phyloP scores from a whole-genome alignment of 2,113 vertebrate species.

The Gopherus flavomarginatus region DNA sequence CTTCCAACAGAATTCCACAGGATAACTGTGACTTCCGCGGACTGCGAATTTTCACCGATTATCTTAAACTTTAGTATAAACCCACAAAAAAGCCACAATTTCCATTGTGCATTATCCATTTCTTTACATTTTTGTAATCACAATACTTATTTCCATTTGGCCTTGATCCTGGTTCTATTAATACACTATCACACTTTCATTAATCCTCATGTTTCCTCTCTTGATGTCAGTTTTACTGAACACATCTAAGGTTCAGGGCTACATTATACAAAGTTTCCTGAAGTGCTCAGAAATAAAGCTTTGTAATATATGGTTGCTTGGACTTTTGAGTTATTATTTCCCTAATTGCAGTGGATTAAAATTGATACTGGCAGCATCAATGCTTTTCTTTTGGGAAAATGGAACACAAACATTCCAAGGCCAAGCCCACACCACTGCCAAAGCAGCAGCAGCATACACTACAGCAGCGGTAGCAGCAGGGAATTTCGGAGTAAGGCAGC shows the following conservation, averaged over 20 bases:
- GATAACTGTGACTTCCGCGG: not conserved
- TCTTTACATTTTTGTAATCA: not conserved
- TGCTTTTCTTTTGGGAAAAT: not conserved
- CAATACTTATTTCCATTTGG: not conserved
- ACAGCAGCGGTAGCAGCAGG: not conserved
- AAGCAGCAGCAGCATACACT: not conserved
- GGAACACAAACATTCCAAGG: accelerated
- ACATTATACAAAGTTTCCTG: not conserved
- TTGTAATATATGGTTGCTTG: accelerated
- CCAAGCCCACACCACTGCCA: not conserved
- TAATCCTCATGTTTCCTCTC: not conserved
- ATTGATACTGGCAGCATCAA: not conserved
- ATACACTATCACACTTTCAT: not conserved
- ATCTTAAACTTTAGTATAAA: not conserved
- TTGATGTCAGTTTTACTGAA: not conserved
- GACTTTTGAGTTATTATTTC: not conserved
- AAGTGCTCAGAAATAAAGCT: not conserved
- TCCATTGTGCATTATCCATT: not conserved
- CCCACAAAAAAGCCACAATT: accelerated
- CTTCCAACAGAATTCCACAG: not conserved
- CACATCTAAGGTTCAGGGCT: not conserved
- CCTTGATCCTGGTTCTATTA: not conserved
- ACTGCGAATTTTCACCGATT: not conserved
- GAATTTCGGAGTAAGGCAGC: not conserved
- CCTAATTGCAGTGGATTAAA: accelerated